phyloP scores from a whole-genome alignment of 2,113 vertebrate genomes.

The Chascanopsetta lugubris region DNA sequence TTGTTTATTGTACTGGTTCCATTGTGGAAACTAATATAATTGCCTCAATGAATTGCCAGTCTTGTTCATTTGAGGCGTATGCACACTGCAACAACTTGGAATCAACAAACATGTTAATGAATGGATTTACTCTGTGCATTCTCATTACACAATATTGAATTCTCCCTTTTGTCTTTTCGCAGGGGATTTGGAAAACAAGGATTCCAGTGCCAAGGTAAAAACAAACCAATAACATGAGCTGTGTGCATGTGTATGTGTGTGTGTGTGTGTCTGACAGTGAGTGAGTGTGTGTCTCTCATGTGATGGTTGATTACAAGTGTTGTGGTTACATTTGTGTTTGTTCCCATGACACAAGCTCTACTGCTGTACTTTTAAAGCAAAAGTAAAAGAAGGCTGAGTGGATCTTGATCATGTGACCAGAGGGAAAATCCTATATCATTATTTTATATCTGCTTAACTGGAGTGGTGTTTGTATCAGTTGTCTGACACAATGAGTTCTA shows the following conservation, averaged over 20 bases:
- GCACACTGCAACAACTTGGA: background rate
- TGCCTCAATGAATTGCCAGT: too few relatives aligned
- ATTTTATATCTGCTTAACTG: background rate
- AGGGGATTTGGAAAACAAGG: conserved; percentile 88
- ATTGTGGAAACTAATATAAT: too few relatives aligned
- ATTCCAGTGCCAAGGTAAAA: conserved; percentile 87
- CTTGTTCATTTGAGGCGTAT: background rate
- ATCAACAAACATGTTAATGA: background rate
- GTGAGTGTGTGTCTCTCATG: too few relatives aligned
- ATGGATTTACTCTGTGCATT: background rate
- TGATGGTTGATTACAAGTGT: too few relatives aligned
- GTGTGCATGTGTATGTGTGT: conserved; percentile 8
- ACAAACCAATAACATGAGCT: background rate
- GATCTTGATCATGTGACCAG: conserved; percentile 6
- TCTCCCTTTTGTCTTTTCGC: conserved; percentile 52
- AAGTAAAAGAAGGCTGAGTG: background rate
- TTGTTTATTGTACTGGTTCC: background rate
- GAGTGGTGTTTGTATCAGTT: background rate
- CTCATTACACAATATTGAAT: conserved; percentile 6
- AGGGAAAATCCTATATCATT: background rate
- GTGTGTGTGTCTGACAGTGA: background rate
- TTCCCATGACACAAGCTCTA: background rate
- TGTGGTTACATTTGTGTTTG: background rate
- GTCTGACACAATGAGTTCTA: background rate
- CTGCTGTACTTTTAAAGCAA: background rate